Evolutionary conservation across 2,797 vertebrate genomes (phyloP).

Genomic region (Microctenopoma stevenorrisi): DNA sequence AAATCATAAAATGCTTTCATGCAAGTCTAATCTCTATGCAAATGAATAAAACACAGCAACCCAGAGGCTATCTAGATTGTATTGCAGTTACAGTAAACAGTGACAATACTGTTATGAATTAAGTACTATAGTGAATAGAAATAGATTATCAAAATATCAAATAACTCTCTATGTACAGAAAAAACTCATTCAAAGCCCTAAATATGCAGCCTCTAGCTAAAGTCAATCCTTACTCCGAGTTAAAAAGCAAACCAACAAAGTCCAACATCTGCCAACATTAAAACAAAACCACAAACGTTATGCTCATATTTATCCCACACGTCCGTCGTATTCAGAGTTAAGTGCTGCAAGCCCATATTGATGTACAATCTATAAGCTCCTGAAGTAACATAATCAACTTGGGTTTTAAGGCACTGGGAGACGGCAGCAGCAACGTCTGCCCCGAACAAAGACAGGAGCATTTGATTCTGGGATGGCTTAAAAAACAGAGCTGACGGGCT

Average conservation of each 20-base stretch:
- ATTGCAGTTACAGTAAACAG: conserved; percentile 95
- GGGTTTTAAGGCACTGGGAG: conserved; percentile 95
- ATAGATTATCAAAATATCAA: conserved; percentile 92
- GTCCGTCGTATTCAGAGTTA: conserved; percentile 77
- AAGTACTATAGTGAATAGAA: conserved; percentile 90
- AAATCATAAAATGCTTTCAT: conserved; percentile 73
- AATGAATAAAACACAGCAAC: conserved; percentile 87
- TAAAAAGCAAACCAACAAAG: conserved; percentile 63
- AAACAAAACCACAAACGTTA: conserved; percentile 43
- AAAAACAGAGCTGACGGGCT: conserved; percentile 90
- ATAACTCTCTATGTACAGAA: conserved; percentile 90
- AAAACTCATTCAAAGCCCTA: conserved; percentile 88
- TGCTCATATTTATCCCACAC: conserved; percentile 40
- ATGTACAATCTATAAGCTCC: conserved; percentile 82
- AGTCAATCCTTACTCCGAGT: conserved; percentile 68
- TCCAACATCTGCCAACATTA: conserved; percentile 45
- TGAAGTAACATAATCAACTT: conserved; percentile 86
- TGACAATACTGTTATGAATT: conserved; percentile 91
- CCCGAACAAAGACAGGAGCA: conserved; percentile 78
- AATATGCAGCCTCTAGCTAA: conserved; percentile 82
- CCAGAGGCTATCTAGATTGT: conserved; percentile 89
- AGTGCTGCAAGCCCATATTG: conserved; percentile 94
- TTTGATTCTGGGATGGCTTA: conserved; percentile 91
- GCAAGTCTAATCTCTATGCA: conserved; percentile 82
- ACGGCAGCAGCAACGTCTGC: conserved; percentile 88